These are phyloP conservation scores for Ooceraea biroi DNA, from an alignment of 1,140 invertebrate species.

Conservation along the genomic window DNA sequence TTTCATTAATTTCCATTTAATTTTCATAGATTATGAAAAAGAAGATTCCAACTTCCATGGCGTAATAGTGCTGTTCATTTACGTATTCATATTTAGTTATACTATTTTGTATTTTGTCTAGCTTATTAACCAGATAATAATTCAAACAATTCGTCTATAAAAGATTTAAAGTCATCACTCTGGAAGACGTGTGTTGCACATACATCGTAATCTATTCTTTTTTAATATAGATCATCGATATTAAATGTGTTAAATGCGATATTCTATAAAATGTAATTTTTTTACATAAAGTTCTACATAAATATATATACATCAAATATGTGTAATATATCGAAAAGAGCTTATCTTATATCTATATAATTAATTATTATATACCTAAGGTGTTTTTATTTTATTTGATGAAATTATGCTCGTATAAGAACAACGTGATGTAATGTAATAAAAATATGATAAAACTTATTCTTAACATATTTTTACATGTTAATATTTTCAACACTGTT, in stretches of 20 bases:
- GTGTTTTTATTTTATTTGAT: not conserved
- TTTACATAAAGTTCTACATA: no score
- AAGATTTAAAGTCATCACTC: not conserved
- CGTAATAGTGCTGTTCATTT: not conserved
- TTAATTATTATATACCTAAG: not conserved
- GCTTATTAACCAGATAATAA: not conserved
- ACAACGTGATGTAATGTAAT: not conserved
- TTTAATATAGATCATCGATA: not conserved
- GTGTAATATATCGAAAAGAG: no score
- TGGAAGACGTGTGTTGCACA: not conserved
- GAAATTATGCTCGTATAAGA: not conserved
- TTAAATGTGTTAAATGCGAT: no score
- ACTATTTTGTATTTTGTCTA: not conserved
- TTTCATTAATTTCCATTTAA: not conserved
- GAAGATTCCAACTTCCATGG: not conserved
- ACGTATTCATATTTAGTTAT: not conserved
- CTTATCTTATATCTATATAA: no score
- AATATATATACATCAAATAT: no score
- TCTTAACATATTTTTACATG: no score
- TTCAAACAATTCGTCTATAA: not conserved
- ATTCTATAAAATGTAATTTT: no score
- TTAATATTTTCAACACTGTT: no score
- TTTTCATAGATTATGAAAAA: conserved; percentile 4
- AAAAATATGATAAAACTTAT: not conserved
- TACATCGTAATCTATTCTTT: not conserved